Conservation (phyloP, 2,888 invertebrate genomes). For the Ornithoptera alexandrae region DNA sequence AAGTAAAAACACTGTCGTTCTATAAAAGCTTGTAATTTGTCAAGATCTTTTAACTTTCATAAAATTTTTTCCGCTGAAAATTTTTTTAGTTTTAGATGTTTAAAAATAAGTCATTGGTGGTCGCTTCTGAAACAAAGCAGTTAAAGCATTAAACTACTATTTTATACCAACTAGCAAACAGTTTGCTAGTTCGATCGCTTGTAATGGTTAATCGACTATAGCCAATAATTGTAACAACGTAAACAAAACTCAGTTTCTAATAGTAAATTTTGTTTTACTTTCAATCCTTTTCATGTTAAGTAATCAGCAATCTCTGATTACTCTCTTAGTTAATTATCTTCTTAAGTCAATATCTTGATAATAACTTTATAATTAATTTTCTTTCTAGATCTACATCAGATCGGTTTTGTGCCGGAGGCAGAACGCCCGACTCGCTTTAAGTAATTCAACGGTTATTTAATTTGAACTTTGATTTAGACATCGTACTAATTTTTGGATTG, state of each 20-base stretch:
- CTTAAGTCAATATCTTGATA: conserved; percentile 61
- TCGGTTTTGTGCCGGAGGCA: conserved; percentile 54
- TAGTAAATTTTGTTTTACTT: background rate
- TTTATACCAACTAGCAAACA: no score
- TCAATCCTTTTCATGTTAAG: background rate
- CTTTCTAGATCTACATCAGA: conserved; percentile 54
- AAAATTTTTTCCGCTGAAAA: no score
- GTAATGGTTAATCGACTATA: no score
- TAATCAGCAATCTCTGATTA: background rate
- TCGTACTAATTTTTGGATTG: background rate
- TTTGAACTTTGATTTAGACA: conserved; percentile 42
- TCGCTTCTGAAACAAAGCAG: no score
- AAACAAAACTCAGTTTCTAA: background rate
- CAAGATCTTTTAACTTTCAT: no score
- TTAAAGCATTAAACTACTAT: no score
- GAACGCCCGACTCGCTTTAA: conserved; percentile 46
- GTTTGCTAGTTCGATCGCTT: no score
- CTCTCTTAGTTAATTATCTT: conserved; percentile 44
- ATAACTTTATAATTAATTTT: conserved; percentile 73
- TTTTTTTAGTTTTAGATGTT: no score
- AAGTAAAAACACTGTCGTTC: no score
- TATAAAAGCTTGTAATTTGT: no score
- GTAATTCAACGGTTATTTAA: conserved; percentile 45
- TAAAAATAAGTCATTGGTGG: no score
- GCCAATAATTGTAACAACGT: background rate